Evolutionary conservation across 2,888 invertebrate genomes (phyloP).

Genomic region (Hartigia nigra): DNA sequence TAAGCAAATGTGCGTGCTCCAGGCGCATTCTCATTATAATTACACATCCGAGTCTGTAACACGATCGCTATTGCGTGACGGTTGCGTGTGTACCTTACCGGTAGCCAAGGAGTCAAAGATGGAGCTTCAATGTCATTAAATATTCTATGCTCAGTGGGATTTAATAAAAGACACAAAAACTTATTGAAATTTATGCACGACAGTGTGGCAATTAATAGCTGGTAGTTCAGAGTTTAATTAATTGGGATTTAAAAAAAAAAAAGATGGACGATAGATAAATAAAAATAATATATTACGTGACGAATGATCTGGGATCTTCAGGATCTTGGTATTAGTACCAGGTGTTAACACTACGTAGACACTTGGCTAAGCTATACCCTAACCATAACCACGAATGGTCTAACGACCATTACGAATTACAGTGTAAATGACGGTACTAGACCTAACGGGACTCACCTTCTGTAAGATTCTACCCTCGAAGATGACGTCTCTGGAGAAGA

Average conservation of each 20-base stretch:
- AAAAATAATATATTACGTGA: background rate
- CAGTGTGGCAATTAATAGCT: background rate
- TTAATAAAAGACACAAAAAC: background rate
- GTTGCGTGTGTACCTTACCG: slow-evolving; percentile 28
- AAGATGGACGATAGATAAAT: background rate
- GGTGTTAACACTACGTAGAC: background rate
- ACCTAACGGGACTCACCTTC: background rate
- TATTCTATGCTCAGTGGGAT: background rate
- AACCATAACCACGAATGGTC: background rate
- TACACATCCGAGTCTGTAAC: slow-evolving; percentile 48
- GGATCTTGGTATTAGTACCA: background rate
- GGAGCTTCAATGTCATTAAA: background rate
- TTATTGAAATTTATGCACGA: background rate
- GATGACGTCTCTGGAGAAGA: background rate
- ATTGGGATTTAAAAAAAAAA: background rate
- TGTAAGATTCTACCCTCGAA: background rate
- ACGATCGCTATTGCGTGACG: slow-evolving; percentile 58
- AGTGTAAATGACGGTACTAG: background rate
- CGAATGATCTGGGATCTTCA: background rate
- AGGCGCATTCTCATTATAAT: slow-evolving; percentile 58
- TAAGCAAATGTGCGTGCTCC: slow-evolving; percentile 47
- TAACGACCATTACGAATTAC: background rate
- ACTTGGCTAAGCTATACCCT: background rate
- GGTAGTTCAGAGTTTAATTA: background rate
- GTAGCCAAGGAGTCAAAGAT: slow-evolving; percentile 24